Base-by-base conservation (phyloP, 2,797 vertebrate genomes). In the Cirrhinus mrigala region DNA sequence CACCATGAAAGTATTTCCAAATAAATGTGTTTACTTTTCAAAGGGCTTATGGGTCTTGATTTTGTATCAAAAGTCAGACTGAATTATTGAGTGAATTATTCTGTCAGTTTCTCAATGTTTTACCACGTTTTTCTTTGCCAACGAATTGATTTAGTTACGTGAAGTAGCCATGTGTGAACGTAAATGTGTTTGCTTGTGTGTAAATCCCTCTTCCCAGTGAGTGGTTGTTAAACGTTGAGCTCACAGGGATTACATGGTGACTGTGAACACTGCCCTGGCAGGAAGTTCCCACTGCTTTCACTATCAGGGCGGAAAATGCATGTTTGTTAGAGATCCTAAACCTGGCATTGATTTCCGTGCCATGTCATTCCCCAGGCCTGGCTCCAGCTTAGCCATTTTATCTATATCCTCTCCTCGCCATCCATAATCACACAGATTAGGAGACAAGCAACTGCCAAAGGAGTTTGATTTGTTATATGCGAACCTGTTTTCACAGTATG, bases 261-360 rank as follows among this genome's bases (percentile, higher is more conserved):
- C 91, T 91, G 90, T 95, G 93, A 94, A 93, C 92, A 86, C 79
- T 86, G 77, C 81, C 77, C 86, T 86, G 87, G 87, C 91, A 94
- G 94, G 94, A 95, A 93, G 92, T 95, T 95, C 95, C 94, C 94
- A 95, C 94, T 95, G 92, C 90, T 91, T 87, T 91, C 93, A 87
- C 91, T 94, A 95, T 94, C 94, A 90, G 91, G 89, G 93, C 91
- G 92, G 94, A 95, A 95, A 95, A 95, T 93, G 87, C 91, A 88
- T 93, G 94, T 94, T 95, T 94, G 91, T 94, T 91, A 90, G 86
- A 89, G 90, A 89, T 91, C 91, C 93, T 89, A 91, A 90, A 89
- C 90, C 90, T 89, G 90, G 66, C 76, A 68, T 78, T 88, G 81
- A 87, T 89, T 89, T 89, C 82, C 76, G 50, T 2, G 9, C 58